These are phyloP conservation scores for Hydropsyche tenuis DNA, from an alignment of 1,140 invertebrate genomes.

Conservation along the genomic window DNA sequence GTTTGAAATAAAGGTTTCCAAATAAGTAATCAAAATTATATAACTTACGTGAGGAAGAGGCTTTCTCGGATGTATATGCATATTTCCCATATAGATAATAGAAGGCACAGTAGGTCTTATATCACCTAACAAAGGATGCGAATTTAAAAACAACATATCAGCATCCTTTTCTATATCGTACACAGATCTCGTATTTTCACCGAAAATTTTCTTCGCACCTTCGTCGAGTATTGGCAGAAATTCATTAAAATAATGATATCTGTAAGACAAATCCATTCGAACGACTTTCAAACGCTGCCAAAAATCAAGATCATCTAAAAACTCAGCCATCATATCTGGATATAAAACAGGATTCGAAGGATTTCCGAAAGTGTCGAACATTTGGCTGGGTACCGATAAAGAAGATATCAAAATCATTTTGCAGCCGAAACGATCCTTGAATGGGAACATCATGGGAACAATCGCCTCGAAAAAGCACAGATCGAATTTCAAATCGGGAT, in stretches of 20 bases:
- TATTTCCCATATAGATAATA: constrained; percentile 47
- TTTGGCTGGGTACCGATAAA: constrained; percentile 43
- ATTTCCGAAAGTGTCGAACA: constrained; percentile 52
- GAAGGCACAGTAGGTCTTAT: constrained; percentile 49
- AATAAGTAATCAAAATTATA: too few species aligned
- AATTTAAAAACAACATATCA: constrained; percentile 53
- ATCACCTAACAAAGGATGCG: constrained; percentile 51
- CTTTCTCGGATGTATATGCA: constrained; percentile 47
- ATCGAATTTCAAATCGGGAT: constrained; percentile 54
- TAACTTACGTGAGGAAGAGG: constrained; percentile 50
- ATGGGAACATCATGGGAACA: constrained; percentile 48
- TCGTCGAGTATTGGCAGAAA: constrained; percentile 48
- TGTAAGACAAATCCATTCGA: constrained; percentile 47
- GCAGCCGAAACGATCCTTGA: constrained; percentile 52
- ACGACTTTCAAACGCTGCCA: constrained; percentile 52
- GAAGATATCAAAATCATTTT: constrained; percentile 53
- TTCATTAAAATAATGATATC: constrained; percentile 32
- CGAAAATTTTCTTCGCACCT: constrained; percentile 52
- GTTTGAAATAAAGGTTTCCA: too few species aligned
- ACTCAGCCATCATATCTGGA: constrained; percentile 48
- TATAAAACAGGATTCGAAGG: constrained; percentile 52
- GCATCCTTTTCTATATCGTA: constrained; percentile 49
- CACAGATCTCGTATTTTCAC: constrained; percentile 50
- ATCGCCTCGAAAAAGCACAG: constrained; percentile 54
- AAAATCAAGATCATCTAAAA: constrained; percentile 45